These are phyloP conservation scores for Atopsyche davidsoni DNA, from an alignment of 1,140 invertebrate species.

Conservation along the genomic window DNA sequence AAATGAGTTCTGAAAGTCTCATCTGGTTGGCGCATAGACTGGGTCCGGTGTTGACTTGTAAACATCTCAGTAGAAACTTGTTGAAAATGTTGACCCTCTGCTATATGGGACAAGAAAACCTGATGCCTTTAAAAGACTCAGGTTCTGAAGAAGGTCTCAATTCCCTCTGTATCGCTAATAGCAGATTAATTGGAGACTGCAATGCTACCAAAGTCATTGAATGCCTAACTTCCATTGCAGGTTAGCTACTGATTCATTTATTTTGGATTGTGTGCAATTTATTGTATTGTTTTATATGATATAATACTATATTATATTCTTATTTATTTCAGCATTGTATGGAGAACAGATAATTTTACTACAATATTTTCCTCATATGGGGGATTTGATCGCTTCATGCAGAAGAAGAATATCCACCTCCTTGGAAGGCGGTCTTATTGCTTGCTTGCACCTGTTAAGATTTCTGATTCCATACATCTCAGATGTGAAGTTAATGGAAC, in stretches of 20 bases:
- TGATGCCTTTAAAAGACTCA: slow-evolving; percentile 46
- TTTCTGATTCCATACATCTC: slow-evolving; percentile 74
- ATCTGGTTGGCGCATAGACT: slow-evolving; percentile 88
- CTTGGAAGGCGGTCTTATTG: slow-evolving; percentile 83
- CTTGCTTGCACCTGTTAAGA: slow-evolving; percentile 74
- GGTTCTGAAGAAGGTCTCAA: slow-evolving; percentile 40
- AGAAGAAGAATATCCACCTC: slow-evolving; percentile 71
- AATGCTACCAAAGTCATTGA: slow-evolving; percentile 80
- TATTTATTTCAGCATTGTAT: slow-evolving; percentile 63
- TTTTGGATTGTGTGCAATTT: neutral
- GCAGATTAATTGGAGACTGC: slow-evolving; percentile 67
- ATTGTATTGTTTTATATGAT: slow-evolving; percentile 2
- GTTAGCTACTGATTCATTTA: slow-evolving; percentile 44
- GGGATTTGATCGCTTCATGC: slow-evolving; percentile 71
- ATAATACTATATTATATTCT: slow-evolving; percentile 14
- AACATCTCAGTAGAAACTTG: slow-evolving; percentile 84
- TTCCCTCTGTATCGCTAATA: slow-evolving; percentile 52
- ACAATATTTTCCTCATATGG: slow-evolving; percentile 91
- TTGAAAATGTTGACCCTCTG: slow-evolving; percentile 90
- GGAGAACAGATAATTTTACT: slow-evolving; percentile 89
- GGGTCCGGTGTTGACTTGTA: slow-evolving; percentile 90
- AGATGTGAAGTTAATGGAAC: slow-evolving; percentile 82
- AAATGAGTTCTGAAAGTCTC: slow-evolving; percentile 85
- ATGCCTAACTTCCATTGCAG: slow-evolving; percentile 79
- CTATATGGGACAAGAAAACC: slow-evolving; percentile 81